Percentiles rank a stretch among this genome's conserved stretches.
phyloP scores from a whole-genome alignment of 2,113 vertebrate species.

The Scytalopus superciliaris region DNA sequence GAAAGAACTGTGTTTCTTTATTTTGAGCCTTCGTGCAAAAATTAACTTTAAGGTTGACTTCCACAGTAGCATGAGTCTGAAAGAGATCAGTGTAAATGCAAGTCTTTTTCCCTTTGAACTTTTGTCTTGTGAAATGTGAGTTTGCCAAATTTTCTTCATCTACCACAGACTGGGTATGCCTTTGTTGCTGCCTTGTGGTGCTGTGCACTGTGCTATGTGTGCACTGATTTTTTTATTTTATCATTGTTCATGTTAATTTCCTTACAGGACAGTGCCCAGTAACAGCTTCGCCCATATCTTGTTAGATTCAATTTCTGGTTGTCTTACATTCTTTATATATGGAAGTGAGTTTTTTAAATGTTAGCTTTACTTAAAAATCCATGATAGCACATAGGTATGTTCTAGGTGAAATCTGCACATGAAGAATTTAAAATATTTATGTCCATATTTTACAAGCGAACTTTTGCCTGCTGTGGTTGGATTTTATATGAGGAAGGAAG shows the following conservation, averaged over 20 bases:
- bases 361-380: conserved; percentile 44
- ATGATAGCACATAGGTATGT: not conserved
- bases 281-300: conserved; percentile 83
- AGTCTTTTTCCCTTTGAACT: conserved; percentile 48
- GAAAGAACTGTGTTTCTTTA: not conserved
- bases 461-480: conserved; percentile 38
- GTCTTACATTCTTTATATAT: conserved; percentile 39
- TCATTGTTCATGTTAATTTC: conserved; percentile 81
- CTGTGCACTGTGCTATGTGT: conserved; percentile 70
- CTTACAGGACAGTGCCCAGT: conserved; percentile 81
- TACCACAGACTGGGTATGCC: conserved; percentile 79
- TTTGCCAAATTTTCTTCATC: conserved; percentile 87
- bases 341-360: not conserved
- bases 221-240: too few species aligned
- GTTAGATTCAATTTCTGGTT: conserved; percentile 63
- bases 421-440: conserved; percentile 34
- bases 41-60: conserved; percentile 65
- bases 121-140: conserved; percentile 79
- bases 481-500: conserved; percentile 15
- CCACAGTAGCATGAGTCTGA: conserved; percentile 37
- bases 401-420: conserved; percentile 16
- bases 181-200: conserved; percentile 74
- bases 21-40: conserved; percentile 39
- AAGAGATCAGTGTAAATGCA: conserved; percentile 55
- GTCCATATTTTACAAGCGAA: not conserved